phyloP scores from a whole-genome alignment of 2,888 invertebrate genomes.

The Saturnia japonica region DNA sequence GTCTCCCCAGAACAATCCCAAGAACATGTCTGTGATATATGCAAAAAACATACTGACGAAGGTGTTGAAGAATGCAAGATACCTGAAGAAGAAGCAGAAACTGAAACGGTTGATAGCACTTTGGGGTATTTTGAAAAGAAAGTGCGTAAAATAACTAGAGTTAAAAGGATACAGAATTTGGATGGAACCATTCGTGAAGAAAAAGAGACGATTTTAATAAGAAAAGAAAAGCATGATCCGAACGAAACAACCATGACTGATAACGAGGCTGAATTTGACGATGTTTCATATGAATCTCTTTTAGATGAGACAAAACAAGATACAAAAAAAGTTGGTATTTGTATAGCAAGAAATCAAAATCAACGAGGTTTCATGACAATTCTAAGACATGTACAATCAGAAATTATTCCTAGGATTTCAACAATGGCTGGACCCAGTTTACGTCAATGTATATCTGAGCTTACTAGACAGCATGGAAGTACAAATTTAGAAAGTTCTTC shows the following conservation, averaged over 20 bases:
- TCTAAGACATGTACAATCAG: slow-evolving; percentile 30
- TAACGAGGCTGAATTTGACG: slow-evolving; percentile 27
- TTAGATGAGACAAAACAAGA: slow-evolving; percentile 23
- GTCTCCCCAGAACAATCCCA: slow-evolving; percentile 8
- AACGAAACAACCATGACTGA: slow-evolving; percentile 33
- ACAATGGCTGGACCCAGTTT: slow-evolving; percentile 23
- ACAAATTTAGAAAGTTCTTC: background rate
- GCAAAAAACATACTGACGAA: slow-evolving; percentile 20
- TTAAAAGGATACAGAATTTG: slow-evolving; percentile 39
- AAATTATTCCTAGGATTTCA: slow-evolving; percentile 21
- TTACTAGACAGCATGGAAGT: background rate
- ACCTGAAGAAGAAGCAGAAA: background rate
- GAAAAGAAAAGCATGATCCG: slow-evolving; percentile 38
- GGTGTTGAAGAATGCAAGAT: slow-evolving; percentile 1
- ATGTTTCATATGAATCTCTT: slow-evolving; percentile 29
- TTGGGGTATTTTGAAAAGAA: slow-evolving; percentile 46
- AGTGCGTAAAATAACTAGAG: slow-evolving; percentile 41
- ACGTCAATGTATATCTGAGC: slow-evolving; percentile 29
- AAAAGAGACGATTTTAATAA: slow-evolving; percentile 40
- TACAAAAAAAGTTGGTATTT: slow-evolving; percentile 28
- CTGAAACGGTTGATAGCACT: slow-evolving; percentile 25
- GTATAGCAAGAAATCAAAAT: slow-evolving; percentile 25
- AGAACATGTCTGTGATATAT: slow-evolving; percentile 20
- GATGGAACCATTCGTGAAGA: slow-evolving; percentile 50
- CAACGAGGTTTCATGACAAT: slow-evolving; percentile 27